Evolutionary conservation across 2,888 invertebrate genomes (phyloP).

Genomic region (Elmis aenea): DNA sequence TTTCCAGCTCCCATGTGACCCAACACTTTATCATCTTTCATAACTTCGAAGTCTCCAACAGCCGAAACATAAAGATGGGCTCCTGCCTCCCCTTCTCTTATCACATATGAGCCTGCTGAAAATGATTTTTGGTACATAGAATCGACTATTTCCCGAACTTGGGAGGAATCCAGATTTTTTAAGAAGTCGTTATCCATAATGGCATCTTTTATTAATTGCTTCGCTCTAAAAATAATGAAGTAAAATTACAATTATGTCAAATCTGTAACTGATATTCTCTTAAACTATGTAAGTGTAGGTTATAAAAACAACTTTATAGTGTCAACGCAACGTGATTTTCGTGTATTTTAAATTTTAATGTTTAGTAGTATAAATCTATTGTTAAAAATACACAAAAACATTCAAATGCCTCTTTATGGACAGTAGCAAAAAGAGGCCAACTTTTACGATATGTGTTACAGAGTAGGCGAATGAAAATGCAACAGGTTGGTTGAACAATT

Average conservation of each 20-base stretch:
- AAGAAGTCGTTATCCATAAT: conserved; percentile 63
- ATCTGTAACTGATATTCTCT: too few relatives aligned
- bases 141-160: conserved; percentile 62
- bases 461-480: too few relatives aligned
- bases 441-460: too few relatives aligned
- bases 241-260: too few relatives aligned
- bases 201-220: conserved; percentile 61
- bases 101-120: conserved; percentile 52
- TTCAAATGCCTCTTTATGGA: too few relatives aligned
- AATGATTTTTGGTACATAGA: conserved; percentile 59
- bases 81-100: conserved; percentile 59
- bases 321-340: too few relatives aligned
- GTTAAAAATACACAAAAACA: too few relatives aligned
- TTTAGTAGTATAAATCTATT: too few relatives aligned
- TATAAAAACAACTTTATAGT: not conserved
- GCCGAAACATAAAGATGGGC: conserved; percentile 59
- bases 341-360: too few relatives aligned
- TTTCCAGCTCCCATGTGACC: conserved; percentile 62
- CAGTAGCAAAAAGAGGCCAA: too few relatives aligned
- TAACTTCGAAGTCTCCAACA: conserved; percentile 65
- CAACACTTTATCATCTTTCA: conserved; percentile 57
- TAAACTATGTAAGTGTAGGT: not conserved
- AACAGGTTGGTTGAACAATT: too few relatives aligned
- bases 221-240: conserved; percentile 54
- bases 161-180: conserved; percentile 58